A percentile compares a stretch with the other conserved stretches of the same genome.
Evolutionary conservation across 2,888 invertebrate genomes (phyloP).

Genomic region (Homarus gammarus): DNA sequence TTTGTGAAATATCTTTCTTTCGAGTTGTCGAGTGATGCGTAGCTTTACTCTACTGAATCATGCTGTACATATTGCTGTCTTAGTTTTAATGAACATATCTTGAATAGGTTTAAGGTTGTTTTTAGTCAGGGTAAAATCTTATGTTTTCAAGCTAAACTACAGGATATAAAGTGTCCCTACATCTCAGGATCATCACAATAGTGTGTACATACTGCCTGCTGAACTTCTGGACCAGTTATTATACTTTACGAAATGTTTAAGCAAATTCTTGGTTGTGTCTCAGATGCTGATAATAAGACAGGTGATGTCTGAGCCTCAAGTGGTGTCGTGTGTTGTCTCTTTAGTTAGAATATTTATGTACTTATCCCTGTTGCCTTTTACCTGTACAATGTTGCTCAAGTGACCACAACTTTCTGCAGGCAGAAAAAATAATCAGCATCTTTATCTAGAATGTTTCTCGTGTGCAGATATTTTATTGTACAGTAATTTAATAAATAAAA

Average conservation of each 20-base stretch:
- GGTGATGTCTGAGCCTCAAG: neutral
- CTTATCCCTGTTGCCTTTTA: neutral
- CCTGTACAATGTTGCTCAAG: slow-evolving; percentile 54
- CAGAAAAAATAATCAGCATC: slow-evolving; percentile 27
- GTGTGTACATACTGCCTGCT: neutral
- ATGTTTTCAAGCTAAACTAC: neutral
- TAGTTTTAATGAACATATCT: slow-evolving; percentile 9
- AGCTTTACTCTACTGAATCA: neutral
- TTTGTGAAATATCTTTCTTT: neutral
- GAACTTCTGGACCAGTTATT: neutral
- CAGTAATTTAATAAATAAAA: slow-evolving; percentile 62
- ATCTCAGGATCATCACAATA: slow-evolving; percentile 14
- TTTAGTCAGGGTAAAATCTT: slow-evolving; percentile 7
- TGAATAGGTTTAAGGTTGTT: slow-evolving; percentile 25
- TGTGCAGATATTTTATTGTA: slow-evolving; percentile 42
- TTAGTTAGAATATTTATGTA: neutral
- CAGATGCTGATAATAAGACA: neutral
- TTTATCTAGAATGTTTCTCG: neutral
- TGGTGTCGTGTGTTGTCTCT: neutral
- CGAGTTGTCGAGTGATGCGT: slow-evolving; percentile 16
- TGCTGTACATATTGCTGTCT: slow-evolving; percentile 13
- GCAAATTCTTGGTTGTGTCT: neutral
- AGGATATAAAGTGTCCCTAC: neutral
- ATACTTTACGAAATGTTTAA: neutral
- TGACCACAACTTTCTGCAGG: slow-evolving; percentile 38